Base-by-base conservation (phyloP, 2,888 invertebrate genomes). In the Protophormia terraenovae region DNA sequence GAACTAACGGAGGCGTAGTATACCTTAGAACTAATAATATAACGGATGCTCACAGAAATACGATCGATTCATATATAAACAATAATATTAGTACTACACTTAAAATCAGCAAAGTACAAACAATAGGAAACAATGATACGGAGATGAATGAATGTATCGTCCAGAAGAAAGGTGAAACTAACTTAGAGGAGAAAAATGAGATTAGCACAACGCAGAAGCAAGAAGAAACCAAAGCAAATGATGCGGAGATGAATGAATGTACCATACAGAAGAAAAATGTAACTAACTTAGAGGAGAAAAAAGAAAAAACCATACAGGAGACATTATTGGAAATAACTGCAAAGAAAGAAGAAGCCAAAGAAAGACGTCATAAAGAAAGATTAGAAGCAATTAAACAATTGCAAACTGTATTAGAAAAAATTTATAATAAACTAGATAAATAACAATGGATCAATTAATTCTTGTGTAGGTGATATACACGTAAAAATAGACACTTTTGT, bases 321-420 rank as follows among this genome's bases (percentile, higher is more conserved):
- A 73, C 32, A 1, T 35, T 76, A 16, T 12, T 50, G 8, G 69
- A 81, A 16, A 64, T 77, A 2, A 45, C 76, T 16, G 41, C 41
- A 24, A 64, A 29, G 41, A 83, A 58, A 55, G 72, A 77, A 41
- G 66, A 66, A 47, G 73, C 66, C n/a, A 41, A n/a, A 27, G 29
- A 77, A 41, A 83, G 66, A 27, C 19, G 77, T 0, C 76, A 83
- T 27, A 32, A 12, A 19, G 72, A 83, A 72, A 83, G 66, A 66
- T 71, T 83, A 69, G 58, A 72, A 32, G 47, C 41, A 2, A 10
- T 64, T 19, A 19, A 41, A 41, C 7, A 64, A 19, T 22, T 41
- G 38, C 22, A 64, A 41, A 14, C 22, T 24, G 41, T 64, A 2
- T 41, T 64, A 6, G 22, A 41, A 24, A 16, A 64, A 41, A 38